Conservation (phyloP, 2,888 invertebrate species). For the Stenodema calcarata region DNA sequence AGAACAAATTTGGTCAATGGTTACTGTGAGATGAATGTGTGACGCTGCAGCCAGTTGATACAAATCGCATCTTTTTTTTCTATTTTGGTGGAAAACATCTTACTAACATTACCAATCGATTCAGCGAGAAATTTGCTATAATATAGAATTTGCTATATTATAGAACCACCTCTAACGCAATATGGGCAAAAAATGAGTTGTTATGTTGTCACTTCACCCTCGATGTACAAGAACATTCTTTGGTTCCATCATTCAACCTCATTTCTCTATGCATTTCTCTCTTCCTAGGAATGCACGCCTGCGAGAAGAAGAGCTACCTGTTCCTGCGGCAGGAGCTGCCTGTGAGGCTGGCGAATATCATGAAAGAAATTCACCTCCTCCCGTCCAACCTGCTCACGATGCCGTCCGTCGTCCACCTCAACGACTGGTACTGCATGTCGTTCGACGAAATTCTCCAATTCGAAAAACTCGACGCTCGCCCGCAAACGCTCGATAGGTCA, state of each 20-base stretch:
- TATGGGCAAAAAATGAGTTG: too few species aligned
- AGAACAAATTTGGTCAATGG: too few species aligned
- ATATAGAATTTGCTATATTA: too few species aligned
- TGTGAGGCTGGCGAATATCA: conserved; percentile 97
- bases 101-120: too few species aligned
- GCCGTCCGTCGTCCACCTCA: conserved; percentile 92
- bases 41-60: too few species aligned
- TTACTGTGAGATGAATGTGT: too few species aligned
- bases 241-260: background rate
- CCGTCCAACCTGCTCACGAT: conserved; percentile 91
- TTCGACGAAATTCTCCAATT: conserved; percentile 95
- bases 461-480: conserved; percentile 80
- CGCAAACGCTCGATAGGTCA: conserved; percentile 72
- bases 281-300: conserved; percentile 83
- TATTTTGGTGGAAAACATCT: too few species aligned
- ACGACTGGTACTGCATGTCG: conserved; percentile 92
- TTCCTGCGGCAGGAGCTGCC: conserved; percentile 96
- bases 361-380: conserved; percentile 97
- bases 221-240: too few species aligned
- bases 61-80: too few species aligned
- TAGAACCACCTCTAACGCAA: too few species aligned
- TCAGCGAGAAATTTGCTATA: too few species aligned
- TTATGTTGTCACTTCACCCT: too few species aligned
- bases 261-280: background rate
- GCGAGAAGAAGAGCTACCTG: conserved; percentile 88